Conservation (phyloP, 2,797 vertebrate genomes). For the Podargus strigoides region DNA sequence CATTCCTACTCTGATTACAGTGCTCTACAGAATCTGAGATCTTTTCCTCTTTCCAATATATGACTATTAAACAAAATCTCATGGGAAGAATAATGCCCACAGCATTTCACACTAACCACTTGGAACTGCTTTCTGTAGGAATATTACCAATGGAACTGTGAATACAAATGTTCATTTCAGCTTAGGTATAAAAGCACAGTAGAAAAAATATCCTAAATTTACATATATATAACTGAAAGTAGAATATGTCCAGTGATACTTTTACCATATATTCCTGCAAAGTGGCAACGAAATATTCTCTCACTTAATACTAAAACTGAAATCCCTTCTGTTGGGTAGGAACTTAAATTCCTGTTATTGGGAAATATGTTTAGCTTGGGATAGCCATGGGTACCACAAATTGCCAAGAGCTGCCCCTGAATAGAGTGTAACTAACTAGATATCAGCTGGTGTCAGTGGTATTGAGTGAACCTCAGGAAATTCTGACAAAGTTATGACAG, state of each 20-base stretch:
- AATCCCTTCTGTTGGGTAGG: not conserved
- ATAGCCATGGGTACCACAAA: not conserved
- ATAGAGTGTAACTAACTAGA: not conserved
- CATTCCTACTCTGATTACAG: not conserved
- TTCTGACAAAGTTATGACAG: constrained; percentile 6
- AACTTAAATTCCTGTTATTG: not conserved
- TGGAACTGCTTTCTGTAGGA: constrained; percentile 4
- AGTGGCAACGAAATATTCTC: not conserved
- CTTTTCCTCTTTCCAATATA: constrained; percentile 26
- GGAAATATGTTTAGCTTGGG: not conserved
- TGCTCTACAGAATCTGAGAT: not conserved
- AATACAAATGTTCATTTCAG: constrained; percentile 32
- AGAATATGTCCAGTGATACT: constrained; percentile 19
- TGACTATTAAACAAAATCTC: constrained; percentile 30
- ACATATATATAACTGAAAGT: constrained; percentile 44
- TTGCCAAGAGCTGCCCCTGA: not conserved
- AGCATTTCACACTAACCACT: constrained; percentile 11
- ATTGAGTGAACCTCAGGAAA: not conserved
- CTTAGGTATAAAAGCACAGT: constrained; percentile 17
- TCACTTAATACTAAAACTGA: constrained; percentile 17
- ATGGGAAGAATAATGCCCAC: not conserved
- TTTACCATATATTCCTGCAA: not conserved
- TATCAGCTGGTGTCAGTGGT: not conserved
- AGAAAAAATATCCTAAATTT: constrained; percentile 33
- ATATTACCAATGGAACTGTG: not conserved